phyloP scores from a whole-genome alignment of 2,113 vertebrate genomes.

The Notarius quadriscutis region DNA sequence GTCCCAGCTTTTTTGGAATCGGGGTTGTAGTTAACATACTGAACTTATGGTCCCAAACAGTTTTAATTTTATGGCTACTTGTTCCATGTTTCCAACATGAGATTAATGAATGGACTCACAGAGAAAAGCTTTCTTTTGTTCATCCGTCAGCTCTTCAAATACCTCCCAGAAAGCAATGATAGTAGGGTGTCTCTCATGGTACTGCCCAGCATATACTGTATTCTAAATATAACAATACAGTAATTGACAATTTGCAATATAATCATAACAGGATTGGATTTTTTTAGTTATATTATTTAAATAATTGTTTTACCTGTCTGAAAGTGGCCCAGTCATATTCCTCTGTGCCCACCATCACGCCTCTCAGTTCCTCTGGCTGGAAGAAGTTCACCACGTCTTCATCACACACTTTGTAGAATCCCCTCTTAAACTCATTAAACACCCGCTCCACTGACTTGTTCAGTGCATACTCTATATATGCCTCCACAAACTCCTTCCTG shows the following conservation, averaged over 20 bases:
- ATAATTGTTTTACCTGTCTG: slow-evolving; percentile 70
- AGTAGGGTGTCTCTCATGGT: slow-evolving; percentile 70
- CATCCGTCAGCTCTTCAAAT: slow-evolving; percentile 74
- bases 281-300: not conserved
- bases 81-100: no score
- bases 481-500: slow-evolving; percentile 75
- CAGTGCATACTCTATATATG: slow-evolving; percentile 74
- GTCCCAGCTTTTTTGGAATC: no score
- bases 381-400: slow-evolving; percentile 71
- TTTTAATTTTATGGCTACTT: no score
- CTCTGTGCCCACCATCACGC: slow-evolving; percentile 73
- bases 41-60: no score
- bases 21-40: no score
- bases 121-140: slow-evolving; percentile 81
- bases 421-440: slow-evolving; percentile 78
- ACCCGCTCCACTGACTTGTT: slow-evolving; percentile 74
- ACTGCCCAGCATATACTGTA: slow-evolving; percentile 70
- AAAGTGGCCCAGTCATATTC: slow-evolving; percentile 80
- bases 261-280: not conserved
- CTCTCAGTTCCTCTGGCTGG: slow-evolving; percentile 77
- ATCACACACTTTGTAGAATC: slow-evolving; percentile 81
- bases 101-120: slow-evolving; percentile 67
- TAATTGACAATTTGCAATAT: not conserved
- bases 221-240: slow-evolving; percentile 67
- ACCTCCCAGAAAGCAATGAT: slow-evolving; percentile 81